Conservation (phyloP, 2,797 vertebrate genomes). For the Anguilla megastoma region DNA sequence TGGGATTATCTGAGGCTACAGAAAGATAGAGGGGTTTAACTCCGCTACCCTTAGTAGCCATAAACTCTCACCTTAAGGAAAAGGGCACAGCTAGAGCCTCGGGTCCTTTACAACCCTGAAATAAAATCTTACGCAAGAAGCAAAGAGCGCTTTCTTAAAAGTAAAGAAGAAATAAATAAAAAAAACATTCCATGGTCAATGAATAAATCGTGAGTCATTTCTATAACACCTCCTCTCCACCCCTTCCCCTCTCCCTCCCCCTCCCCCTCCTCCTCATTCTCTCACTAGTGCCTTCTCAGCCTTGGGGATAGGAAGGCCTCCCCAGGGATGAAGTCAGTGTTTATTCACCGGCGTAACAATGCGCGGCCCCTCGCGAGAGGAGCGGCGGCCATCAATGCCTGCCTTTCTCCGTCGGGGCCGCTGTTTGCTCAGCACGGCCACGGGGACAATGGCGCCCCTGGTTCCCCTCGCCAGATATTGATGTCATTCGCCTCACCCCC, state of each 20-base stretch:
- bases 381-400: conserved; percentile 52
- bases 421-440: conserved; percentile 58
- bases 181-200: conserved; percentile 34
- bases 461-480: conserved; percentile 57
- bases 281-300: not conserved
- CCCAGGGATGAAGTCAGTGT: conserved; percentile 43
- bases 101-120: conserved; percentile 46
- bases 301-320: conserved; percentile 25
- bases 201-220: conserved; percentile 15
- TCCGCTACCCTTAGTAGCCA: conserved; percentile 2
- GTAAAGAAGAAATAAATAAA: conserved; percentile 28
- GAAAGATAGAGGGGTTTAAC: conserved; percentile 18
- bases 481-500: conserved; percentile 60
- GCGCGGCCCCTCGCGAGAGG: conserved; percentile 41
- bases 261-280: not conserved
- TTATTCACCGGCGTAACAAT: conserved; percentile 46
- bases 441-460: conserved; percentile 59
- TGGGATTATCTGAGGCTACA: conserved; percentile 31
- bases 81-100: conserved; percentile 30
- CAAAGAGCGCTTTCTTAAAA: conserved; percentile 32
- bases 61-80: conserved; percentile 41
- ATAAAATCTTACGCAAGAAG: conserved; percentile 39
- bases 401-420: conserved; percentile 52
- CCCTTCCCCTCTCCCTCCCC: not conserved
- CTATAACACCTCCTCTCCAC: not conserved